These are phyloP conservation scores for Galaxias olidus DNA, from an alignment of 2,797 vertebrate species.

Conservation along the genomic window DNA sequence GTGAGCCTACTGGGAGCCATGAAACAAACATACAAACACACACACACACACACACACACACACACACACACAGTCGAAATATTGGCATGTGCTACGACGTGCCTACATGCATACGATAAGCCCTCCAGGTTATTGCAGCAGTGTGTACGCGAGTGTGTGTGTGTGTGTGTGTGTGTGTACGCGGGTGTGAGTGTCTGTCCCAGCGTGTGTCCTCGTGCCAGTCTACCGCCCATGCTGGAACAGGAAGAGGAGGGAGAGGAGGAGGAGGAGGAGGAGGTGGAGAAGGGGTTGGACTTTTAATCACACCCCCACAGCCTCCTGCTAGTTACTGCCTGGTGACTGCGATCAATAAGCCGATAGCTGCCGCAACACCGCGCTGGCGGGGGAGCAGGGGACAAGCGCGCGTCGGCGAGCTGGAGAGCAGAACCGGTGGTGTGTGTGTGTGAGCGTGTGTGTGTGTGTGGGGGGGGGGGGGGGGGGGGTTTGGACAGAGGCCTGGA, in stretches of 20 bases:
- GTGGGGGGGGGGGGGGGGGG: neutral
- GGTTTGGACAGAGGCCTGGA: neutral
- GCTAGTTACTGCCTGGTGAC: conserved; percentile 47
- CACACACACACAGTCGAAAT: neutral
- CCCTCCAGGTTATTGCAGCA: neutral
- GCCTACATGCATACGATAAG: neutral
- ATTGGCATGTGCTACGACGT: neutral
- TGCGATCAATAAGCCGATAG: conserved; percentile 50
- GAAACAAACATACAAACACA: neutral
- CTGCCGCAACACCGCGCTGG: conserved; percentile 17
- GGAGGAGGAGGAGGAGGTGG: no score
- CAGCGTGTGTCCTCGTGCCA: neutral
- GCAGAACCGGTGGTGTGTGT: neutral
- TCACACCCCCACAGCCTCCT: conserved; percentile 40
- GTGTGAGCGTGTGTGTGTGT: neutral
- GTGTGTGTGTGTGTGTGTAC: conserved; percentile 8
- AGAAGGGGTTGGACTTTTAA: conserved; percentile 35
- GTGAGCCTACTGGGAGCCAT: neutral
- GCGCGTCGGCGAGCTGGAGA: neutral
- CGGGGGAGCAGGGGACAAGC: conserved; percentile 16
- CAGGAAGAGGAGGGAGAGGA: no score
- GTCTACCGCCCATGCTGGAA: neutral
- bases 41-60: neutral
- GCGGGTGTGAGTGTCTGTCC: conserved; percentile 6
- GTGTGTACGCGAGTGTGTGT: conserved; percentile 8